These are phyloP conservation scores for Dipus sagitta DNA, from an alignment of 2,797 vertebrate species.

Conservation along the genomic window DNA sequence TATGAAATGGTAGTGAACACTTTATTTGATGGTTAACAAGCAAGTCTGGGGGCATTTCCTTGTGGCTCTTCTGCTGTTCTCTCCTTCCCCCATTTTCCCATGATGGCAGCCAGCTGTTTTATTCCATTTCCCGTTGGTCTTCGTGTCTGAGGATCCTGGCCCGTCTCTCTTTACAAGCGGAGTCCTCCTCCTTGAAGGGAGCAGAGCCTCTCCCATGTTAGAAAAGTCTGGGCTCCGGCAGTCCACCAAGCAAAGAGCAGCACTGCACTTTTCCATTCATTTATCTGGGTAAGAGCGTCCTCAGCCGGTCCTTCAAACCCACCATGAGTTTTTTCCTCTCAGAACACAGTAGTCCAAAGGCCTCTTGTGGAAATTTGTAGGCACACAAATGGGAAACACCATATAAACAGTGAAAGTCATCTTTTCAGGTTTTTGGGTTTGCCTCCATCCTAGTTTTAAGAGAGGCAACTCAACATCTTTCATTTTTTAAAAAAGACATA, in stretches of 20 bases:
- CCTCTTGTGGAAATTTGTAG: not conserved
- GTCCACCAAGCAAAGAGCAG: not conserved
- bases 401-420: constrained; percentile 60
- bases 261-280: not conserved
- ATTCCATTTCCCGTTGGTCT: constrained; percentile 58
- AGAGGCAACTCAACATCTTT: too few species aligned
- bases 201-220: not conserved
- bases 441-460: too few species aligned
- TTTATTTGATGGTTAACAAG: constrained; percentile 61
- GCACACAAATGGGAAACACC: constrained; percentile 57
- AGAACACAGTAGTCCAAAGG: not conserved
- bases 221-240: not conserved
- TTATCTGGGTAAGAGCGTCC: not conserved
- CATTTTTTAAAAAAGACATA: constrained; percentile 15
- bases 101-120: constrained; percentile 28
- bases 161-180: not conserved
- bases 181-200: not conserved
- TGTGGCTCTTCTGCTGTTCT: not conserved
- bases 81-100: not conserved
- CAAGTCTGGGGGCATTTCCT: not conserved
- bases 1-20: not conserved
- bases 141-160: not conserved
- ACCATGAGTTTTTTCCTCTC: not conserved
- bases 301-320: not conserved
- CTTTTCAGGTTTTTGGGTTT: constrained; percentile 34